Conservation (phyloP, 2,888 invertebrate species). For the Catotricha subobsoleta region DNA sequence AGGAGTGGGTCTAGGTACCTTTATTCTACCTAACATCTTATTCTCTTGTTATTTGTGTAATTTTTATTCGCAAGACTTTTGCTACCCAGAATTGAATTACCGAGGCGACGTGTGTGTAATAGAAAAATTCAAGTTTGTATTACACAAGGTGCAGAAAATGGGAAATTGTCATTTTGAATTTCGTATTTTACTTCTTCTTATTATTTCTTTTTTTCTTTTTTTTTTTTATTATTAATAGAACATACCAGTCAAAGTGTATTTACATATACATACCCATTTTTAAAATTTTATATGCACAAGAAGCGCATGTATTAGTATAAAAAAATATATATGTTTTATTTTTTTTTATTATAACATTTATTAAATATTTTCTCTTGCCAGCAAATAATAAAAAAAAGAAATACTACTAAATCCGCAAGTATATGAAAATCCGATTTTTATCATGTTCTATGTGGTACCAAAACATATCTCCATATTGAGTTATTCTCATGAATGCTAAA, state of each 20-base stretch:
- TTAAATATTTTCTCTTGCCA: too few relatives aligned
- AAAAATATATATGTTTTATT: too few relatives aligned
- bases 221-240: too few relatives aligned
- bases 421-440: not conserved
- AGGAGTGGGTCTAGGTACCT: too few relatives aligned
- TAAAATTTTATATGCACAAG: not conserved
- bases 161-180: not conserved
- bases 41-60: not conserved
- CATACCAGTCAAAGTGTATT: not conserved
- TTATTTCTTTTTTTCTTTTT: not conserved
- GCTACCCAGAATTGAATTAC: not conserved
- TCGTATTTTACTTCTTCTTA: too few relatives aligned
- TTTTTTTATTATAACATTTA: too few relatives aligned
- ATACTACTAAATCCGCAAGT: too few relatives aligned
- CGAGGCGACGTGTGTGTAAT: conserved; percentile 3
- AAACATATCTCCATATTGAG: not conserved
- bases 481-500: conserved; percentile 4
- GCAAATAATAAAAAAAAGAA: too few relatives aligned
- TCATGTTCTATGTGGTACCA: not conserved
- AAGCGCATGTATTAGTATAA: too few relatives aligned
- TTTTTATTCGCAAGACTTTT: conserved; percentile 1
- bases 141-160: not conserved
- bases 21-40: not conserved
- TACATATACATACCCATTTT: not conserved
- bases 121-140: not conserved